A percentile compares a stretch with the other conserved stretches of the same genome.
These are phyloP conservation scores for Diachasma alloeum DNA, from an alignment of 1,140 invertebrate species.

Conservation along the genomic window DNA sequence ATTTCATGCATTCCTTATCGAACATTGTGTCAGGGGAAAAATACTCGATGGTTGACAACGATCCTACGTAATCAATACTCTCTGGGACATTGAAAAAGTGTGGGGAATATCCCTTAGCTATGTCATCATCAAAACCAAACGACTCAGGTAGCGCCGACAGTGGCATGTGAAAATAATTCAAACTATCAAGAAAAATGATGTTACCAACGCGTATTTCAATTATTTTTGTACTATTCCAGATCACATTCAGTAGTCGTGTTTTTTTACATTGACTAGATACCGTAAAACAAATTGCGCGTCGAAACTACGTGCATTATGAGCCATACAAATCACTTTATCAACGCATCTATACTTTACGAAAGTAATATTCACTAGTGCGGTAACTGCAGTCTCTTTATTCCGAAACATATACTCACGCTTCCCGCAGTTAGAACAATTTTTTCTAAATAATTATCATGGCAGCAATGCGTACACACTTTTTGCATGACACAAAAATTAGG, in stretches of 20 bases:
- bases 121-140: constrained; percentile 33
- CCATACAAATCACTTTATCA: constrained; percentile 30
- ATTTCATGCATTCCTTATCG: constrained; percentile 4
- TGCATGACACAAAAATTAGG: no score
- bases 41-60: constrained; percentile 25
- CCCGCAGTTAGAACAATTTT: no score
- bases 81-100: no score
- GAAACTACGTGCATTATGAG: constrained; percentile 39
- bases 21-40: constrained; percentile 35
- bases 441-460: no score
- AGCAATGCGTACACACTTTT: no score
- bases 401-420: no score
- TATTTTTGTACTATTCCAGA: constrained; percentile 34
- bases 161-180: constrained; percentile 45
- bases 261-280: constrained; percentile 26
- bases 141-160: constrained; percentile 38
- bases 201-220: no score
- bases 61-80: constrained; percentile 40
- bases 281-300: constrained; percentile 42
- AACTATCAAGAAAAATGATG: constrained; percentile 46
- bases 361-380: no score
- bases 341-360: no score
- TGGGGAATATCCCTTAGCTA: no score
- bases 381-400: no score
- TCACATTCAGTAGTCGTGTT: constrained; percentile 24